Evolutionary conservation across 2,888 invertebrate species (phyloP).

Genomic region (Torymus auratus): DNA sequence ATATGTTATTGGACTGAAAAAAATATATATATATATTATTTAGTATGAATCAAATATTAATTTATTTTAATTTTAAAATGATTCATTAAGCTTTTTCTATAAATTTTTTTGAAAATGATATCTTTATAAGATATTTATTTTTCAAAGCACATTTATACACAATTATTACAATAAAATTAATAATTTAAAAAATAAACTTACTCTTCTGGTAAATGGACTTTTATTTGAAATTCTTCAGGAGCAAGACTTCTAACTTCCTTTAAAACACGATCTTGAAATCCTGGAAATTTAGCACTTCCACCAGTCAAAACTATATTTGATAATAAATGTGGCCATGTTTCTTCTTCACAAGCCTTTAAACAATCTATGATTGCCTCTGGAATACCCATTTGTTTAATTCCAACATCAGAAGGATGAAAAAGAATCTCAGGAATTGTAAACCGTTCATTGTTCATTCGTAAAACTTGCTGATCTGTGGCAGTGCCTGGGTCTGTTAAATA

Average conservation of each 20-base stretch:
- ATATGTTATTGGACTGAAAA: slow-evolving; percentile 86
- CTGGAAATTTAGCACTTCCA: slow-evolving; percentile 87
- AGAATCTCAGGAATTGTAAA: slow-evolving; percentile 96
- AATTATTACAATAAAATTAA: not conserved
- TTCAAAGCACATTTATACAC: not conserved
- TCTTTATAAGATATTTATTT: not conserved
- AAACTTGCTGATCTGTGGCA: slow-evolving; percentile 83
- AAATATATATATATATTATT: not conserved
- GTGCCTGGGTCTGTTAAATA: slow-evolving; percentile 79
- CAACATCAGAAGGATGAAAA: slow-evolving; percentile 96
- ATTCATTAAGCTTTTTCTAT: slow-evolving; percentile 20
- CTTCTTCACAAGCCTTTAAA: slow-evolving; percentile 85
- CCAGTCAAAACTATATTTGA: slow-evolving; percentile 92
- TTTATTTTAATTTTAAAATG: slow-evolving; percentile 6
- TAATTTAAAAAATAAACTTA: slow-evolving; percentile 72
- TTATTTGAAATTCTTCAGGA: slow-evolving; percentile 87
- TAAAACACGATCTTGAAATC: slow-evolving; percentile 87
- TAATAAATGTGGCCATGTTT: slow-evolving; percentile 86
- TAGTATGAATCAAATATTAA: slow-evolving; percentile 59
- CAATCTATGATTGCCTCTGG: slow-evolving; percentile 90
- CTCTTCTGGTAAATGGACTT: slow-evolving; percentile 84
- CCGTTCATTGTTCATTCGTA: slow-evolving; percentile 94
- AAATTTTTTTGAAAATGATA: slow-evolving; percentile 9
- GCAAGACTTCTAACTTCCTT: slow-evolving; percentile 88
- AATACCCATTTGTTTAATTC: slow-evolving; percentile 93